Evolutionary conservation across 2,888 invertebrate species (phyloP), one percentile per base, ranked within the genome.

Genomic region (Acronicta alni): DNA sequence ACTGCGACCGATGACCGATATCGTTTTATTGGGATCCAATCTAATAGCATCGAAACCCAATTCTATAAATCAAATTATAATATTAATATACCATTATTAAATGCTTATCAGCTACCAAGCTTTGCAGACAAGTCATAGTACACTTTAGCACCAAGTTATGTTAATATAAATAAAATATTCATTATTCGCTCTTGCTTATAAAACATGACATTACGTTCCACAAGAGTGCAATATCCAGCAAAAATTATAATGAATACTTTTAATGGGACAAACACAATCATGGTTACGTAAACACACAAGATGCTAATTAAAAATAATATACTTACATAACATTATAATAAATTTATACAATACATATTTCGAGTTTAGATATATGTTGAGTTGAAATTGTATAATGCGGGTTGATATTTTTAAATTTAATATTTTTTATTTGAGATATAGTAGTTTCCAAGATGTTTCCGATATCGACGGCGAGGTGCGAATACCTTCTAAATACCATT

Each of bases 271-370:
- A 57, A 58, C 32, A 51, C 44, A n/a, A n/a, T n/a, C n/a, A 57
- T 23, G 38, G 38, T 60, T 53, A 56, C 18, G 1, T 56, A 23
- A 69, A 52, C 30, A 54, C 38, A 56, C 67, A 66, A 30, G 60
- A 55, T 66, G 67, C 59, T 23, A 41, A 44, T 14, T 2, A 58
- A 44, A 64, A 38, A 46, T 30, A 64, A 35, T 66, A 54, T 39
- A 53, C 20, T 44, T 17, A 66, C 23, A 38, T 59, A 58, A 67
- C 51, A 57, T 1, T 39, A 48, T 26, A 41, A 35, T 1, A 35
- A n/a, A 35, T 35, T 6, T 0, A 30, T 23, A 30, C 30, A n/a
- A 35, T 35, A n/a, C 35, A n/a, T 6, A n/a, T n/a, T n/a, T n/a
- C n/a, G n/a, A n/a, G n/a, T n/a, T n/a, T n/a, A n/a, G n/a, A n/a